Evolutionary conservation across 2,113 vertebrate genomes (phyloP), one percentile per base, ranked within the genome.

Genomic region (Cavia porcellus): DNA sequence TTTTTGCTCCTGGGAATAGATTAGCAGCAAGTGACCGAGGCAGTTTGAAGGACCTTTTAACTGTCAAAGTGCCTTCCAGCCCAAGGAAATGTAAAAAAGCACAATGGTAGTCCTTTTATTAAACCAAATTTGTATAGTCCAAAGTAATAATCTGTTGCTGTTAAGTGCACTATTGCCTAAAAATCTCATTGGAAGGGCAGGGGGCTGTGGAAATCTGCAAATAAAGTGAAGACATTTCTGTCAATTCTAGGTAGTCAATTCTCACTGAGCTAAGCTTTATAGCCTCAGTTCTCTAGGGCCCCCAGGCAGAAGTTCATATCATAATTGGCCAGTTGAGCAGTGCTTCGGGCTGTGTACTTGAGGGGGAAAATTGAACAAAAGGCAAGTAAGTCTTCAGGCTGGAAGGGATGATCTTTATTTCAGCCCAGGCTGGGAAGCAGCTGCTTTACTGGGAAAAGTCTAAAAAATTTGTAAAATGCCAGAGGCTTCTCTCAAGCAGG

Each of bases 171-270:
- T 89, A 45, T 93, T 86, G 35, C 87, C 80, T 93, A 87, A 89
- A 57, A 19, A 86, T 74, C 68, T 96, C 83, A 92, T 97, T 94
- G 92, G 80, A 94, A 11, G 55, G 42, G 70, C 52, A 89, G 61
- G 62, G 32, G 62, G 42, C 86, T 83, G 82, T 89, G 90, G 74
- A 96, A 97, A 96, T 91, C 61, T 83, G 92, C 61, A 96, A 89
- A 90, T 84, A 92, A 93, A 87, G 79, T 89, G 61, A 93, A 91
- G 59, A 64, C 42, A 25, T 86, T 38, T 93, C 0, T 0, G 83
- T 42, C 68, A n/a, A 80, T 86, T 96, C 94, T 11, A 89, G 96
- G 82, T 38, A 70, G 47, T 83, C 32, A 17, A 10, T 84, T 96
- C 13, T 93, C 75, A 86, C 85, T 85, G 47, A 95, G 91, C 68